Percentiles rank a stretch among this genome's conserved stretches.
Conservation (phyloP, 2,888 invertebrate species). For the Stratiomys singularior region DNA sequence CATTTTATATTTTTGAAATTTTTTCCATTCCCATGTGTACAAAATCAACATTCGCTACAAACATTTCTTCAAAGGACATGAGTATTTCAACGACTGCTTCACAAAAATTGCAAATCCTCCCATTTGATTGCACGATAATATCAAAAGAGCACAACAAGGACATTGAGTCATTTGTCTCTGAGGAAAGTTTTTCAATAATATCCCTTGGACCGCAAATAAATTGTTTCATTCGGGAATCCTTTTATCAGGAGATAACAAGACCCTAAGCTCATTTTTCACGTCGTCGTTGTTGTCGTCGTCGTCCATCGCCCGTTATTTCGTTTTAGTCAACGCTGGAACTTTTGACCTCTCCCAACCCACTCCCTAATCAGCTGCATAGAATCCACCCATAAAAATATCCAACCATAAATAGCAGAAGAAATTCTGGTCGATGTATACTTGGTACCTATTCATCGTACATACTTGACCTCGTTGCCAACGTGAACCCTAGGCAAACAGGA, state of each 20-base stretch:
- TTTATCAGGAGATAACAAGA: background rate
- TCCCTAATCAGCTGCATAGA: background rate
- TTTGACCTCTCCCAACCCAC: conserved; percentile 3
- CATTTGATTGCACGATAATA: background rate
- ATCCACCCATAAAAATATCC: conserved; percentile 9
- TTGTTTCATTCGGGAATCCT: background rate
- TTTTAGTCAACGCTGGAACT: background rate
- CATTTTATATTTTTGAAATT: too few relatives aligned
- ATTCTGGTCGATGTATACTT: too few relatives aligned
- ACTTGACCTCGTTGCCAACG: conserved; percentile 1
- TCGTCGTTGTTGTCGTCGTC: conserved; percentile 8
- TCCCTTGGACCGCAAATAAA: background rate
- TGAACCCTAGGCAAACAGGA: conserved; percentile 35
- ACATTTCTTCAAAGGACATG: too few relatives aligned
- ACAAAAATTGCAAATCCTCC: background rate
- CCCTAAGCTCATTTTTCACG: conserved; percentile 21
- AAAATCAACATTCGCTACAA: too few relatives aligned
- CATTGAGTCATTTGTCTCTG: background rate
- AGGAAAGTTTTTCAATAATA: background rate
- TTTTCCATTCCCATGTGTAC: too few relatives aligned
- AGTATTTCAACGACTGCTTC: background rate
- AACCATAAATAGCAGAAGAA: background rate
- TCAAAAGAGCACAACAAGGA: background rate
- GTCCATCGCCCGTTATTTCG: background rate
- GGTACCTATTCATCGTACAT: too few relatives aligned